phyloP scores from a whole-genome alignment of 2,797 vertebrate species.

The Macropodus opercularis region DNA sequence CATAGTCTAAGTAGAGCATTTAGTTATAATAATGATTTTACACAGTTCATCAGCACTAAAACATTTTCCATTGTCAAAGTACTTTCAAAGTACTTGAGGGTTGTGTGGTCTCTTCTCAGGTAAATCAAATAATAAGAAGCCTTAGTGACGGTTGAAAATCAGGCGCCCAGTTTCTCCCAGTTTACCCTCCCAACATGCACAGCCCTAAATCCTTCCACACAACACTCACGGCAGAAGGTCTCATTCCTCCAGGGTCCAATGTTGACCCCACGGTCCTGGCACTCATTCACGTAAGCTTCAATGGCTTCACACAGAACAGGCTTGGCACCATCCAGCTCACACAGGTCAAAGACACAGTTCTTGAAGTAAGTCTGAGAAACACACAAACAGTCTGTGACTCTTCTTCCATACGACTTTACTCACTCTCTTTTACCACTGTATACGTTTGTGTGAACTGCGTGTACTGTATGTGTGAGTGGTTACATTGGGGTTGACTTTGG shows the following conservation, averaged over 20 bases:
- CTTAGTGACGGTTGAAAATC: too few relatives aligned
- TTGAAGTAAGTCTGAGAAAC: conserved; percentile 75
- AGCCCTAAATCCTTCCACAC: neutral
- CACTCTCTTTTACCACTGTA: too few relatives aligned
- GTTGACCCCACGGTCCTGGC: conserved; percentile 78
- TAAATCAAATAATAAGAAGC: too few relatives aligned
- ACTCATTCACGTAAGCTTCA: conserved; percentile 80
- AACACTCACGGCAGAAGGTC: conserved; percentile 77
- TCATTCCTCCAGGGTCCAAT: conserved; percentile 79
- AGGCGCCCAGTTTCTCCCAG: too few relatives aligned
- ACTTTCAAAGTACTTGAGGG: too few relatives aligned
- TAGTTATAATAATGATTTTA: too few relatives aligned
- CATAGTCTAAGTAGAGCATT: too few relatives aligned
- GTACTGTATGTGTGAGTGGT: neutral
- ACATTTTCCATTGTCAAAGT: too few relatives aligned
- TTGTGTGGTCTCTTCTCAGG: too few relatives aligned
- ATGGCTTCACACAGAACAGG: conserved; percentile 80
- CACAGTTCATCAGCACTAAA: too few relatives aligned
- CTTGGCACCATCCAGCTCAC: conserved; percentile 76
- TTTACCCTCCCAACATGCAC: too few relatives aligned
- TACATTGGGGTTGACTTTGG: conserved; percentile 79
- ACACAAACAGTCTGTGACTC: neutral
- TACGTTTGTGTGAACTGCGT: neutral
- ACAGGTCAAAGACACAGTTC: conserved; percentile 82
- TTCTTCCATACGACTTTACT: too few relatives aligned